Conservation (phyloP, 2,797 vertebrate genomes). For the Halcyon leucocephala region DNA sequence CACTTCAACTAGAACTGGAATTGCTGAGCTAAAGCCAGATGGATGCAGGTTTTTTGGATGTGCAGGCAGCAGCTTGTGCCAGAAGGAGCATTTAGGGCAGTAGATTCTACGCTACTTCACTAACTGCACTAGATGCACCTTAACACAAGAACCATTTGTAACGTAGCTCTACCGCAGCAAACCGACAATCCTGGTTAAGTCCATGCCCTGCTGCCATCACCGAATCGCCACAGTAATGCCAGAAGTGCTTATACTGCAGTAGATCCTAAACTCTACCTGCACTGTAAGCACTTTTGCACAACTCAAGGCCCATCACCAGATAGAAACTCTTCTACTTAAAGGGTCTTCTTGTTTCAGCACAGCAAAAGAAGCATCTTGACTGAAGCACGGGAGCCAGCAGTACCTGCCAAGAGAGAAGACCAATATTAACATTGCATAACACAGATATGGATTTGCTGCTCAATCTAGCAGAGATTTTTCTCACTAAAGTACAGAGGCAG, state of each 20-base stretch:
- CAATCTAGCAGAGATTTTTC: background rate
- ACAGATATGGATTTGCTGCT: background rate
- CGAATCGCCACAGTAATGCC: constrained; percentile 77
- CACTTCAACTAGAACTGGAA: background rate
- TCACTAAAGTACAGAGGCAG: background rate
- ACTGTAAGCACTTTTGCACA: constrained; percentile 89
- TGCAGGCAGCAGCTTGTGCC: constrained; percentile 85
- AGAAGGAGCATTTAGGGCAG: constrained; percentile 99
- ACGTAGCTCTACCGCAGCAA: fast-evolving
- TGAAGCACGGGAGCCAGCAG: background rate
- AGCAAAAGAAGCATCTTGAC: background rate
- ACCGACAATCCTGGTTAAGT: background rate
- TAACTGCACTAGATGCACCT: constrained; percentile 99
- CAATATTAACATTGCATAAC: background rate
- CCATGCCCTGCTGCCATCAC: background rate
- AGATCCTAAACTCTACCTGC: constrained; percentile 83
- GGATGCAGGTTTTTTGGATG: background rate
- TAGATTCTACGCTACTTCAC: constrained; percentile 93
- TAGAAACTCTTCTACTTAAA: background rate
- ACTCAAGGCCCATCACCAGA: constrained; percentile 70
- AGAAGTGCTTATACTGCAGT: constrained; percentile 85
- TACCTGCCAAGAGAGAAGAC: constrained; percentile 34
- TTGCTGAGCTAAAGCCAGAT: background rate
- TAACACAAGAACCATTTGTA: constrained; percentile 86
- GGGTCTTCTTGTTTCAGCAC: background rate